Percentiles rank a stretch among this genome's conserved stretches.
Conservation (phyloP, 2,113 vertebrate genomes). For the Chrysochloris asiatica region DNA sequence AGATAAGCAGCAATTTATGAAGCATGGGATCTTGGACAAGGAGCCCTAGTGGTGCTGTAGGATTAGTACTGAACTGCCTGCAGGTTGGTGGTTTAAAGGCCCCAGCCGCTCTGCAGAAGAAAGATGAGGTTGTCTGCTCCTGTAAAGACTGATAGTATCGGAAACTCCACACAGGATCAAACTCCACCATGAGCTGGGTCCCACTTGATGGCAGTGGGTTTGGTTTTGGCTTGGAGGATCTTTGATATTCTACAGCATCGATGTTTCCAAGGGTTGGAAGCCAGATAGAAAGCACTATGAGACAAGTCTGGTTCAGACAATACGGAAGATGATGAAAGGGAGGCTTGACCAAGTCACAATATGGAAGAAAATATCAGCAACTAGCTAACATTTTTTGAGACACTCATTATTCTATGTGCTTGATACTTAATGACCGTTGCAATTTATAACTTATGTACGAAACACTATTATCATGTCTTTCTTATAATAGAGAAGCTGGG, state of each 20-base stretch:
- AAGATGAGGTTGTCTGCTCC: too few relatives aligned
- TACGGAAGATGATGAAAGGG: neutral
- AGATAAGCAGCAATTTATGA: neutral
- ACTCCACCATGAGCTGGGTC: too few relatives aligned
- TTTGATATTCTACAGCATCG: too few relatives aligned
- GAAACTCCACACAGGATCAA: too few relatives aligned
- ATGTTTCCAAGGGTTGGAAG: neutral
- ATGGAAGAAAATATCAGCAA: neutral
- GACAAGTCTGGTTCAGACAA: neutral
- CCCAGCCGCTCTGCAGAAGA: too few relatives aligned
- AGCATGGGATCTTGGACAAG: neutral
- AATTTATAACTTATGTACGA: neutral
- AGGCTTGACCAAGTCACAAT: neutral
- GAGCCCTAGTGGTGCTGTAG: too few relatives aligned
- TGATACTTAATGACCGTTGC: neutral
- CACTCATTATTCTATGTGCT: neutral
- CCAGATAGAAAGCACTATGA: neutral
- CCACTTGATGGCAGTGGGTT: too few relatives aligned
- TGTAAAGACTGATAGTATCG: too few relatives aligned
- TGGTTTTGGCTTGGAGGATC: too few relatives aligned
- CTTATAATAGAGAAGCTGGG: neutral
- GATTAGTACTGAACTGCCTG: too few relatives aligned
- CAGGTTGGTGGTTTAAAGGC: too few relatives aligned
- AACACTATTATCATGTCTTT: neutral
- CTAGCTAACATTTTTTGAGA: neutral